Conservation (phyloP, 2,797 vertebrate genomes). For the Schizopygopsis pylzovi region DNA sequence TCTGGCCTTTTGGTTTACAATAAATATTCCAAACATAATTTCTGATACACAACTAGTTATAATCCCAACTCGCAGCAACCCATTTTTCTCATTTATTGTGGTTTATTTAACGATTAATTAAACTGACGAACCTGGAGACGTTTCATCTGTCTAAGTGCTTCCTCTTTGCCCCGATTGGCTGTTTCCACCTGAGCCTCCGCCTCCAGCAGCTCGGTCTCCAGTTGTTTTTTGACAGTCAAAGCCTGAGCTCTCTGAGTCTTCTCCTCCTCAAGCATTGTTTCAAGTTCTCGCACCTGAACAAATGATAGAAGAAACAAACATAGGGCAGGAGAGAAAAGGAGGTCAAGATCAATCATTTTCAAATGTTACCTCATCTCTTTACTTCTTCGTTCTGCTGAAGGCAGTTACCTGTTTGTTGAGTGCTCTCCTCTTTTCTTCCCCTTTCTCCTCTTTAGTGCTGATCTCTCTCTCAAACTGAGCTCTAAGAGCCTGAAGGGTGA, state of each 20-base stretch:
- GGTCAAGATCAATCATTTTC: background rate
- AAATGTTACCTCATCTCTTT: background rate
- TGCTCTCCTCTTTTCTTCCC: slow-evolving; percentile 87
- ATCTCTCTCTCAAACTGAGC: slow-evolving; percentile 91
- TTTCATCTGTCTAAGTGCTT: slow-evolving; percentile 85
- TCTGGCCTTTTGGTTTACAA: background rate
- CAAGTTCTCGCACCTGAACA: slow-evolving; percentile 84
- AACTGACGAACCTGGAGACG: slow-evolving; percentile 79
- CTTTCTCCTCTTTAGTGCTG: slow-evolving; percentile 86
- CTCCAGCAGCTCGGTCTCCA: slow-evolving; percentile 89
- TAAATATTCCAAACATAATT: background rate
- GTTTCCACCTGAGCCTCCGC: slow-evolving; percentile 81
- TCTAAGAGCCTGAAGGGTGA: slow-evolving; percentile 90
- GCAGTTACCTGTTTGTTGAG: slow-evolving; percentile 87
- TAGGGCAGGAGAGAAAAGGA: background rate
- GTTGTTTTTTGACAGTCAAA: slow-evolving; percentile 82
- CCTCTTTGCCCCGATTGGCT: slow-evolving; percentile 83
- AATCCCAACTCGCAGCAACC: background rate
- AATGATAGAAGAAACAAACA: background rate
- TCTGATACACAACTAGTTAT: background rate
- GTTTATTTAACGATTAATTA: background rate
- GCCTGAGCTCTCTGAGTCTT: slow-evolving; percentile 86
- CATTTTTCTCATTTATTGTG: background rate
- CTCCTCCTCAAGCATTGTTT: slow-evolving; percentile 89
- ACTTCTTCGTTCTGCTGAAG: background rate